phyloP scores from a whole-genome alignment of 1,140 invertebrate species.

The Campoletis sonorensis region DNA sequence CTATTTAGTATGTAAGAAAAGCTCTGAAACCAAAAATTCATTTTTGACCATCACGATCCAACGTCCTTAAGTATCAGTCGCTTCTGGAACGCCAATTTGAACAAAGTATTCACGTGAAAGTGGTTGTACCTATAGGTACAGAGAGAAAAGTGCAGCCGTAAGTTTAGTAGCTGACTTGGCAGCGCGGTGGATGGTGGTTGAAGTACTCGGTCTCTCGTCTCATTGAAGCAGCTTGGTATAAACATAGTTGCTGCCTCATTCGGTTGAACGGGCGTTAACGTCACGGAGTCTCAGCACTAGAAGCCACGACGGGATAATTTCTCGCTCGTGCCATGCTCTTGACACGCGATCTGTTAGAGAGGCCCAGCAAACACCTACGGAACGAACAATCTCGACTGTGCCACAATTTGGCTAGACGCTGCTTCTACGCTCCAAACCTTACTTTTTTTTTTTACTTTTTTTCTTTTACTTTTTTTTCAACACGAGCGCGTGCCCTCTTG shows the following conservation, averaged over 20 bases:
- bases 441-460: too few relatives aligned
- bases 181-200: not conserved
- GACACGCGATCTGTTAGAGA: constrained; percentile 58
- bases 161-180: constrained; percentile 23
- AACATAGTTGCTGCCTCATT: constrained; percentile 23
- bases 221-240: constrained; percentile 23
- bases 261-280: constrained; percentile 24
- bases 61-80: too few relatives aligned
- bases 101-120: not conserved
- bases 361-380: constrained; percentile 22
- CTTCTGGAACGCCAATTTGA: constrained; percentile 13
- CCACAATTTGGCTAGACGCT: constrained; percentile 16
- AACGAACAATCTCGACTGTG: not conserved
- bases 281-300: constrained; percentile 28
- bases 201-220: not conserved
- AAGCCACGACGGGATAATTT: constrained; percentile 61
- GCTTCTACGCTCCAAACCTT: not conserved
- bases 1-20: too few relatives aligned
- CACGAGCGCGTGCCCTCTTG: not conserved
- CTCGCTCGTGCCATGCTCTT: constrained; percentile 55
- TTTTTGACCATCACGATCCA: too few relatives aligned
- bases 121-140: not conserved
- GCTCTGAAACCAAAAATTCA: too few relatives aligned
- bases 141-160: constrained; percentile 1
- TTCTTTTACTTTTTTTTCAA: too few relatives aligned